Base-by-base conservation (phyloP, 37 sponge, comb jelly and placozoan species). In the Corticium candelabrum region DNA sequence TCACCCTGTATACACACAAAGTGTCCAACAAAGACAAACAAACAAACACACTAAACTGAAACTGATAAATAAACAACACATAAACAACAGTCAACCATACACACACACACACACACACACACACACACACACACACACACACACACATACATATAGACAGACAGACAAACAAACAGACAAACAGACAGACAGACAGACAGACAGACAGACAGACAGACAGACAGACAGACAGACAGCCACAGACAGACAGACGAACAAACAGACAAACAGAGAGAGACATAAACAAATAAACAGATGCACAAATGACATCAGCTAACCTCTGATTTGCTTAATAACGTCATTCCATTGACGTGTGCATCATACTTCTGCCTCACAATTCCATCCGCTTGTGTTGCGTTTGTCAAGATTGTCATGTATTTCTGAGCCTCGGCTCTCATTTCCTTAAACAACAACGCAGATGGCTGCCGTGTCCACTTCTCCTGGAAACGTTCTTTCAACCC, bases 381-480 rank as follows among this genome's bases (percentile, higher is more conserved):
- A 71, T 94, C 95, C 37, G 95, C 95, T n/a, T 70, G 50, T 7
- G 75, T 71, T 27, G 93, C 93, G 27, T 76, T 86, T 41, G 77
- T 72, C 40, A 91, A 77, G 68, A 91, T 83, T 1, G 71, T 40
- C 74, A 85, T 37, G 57, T 56, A 89, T 77, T 89, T 89, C 35
- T 3, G 73, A 1, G 81, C 71, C 84, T 83, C 91, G 38, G 82
- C 84, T 36, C 93, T 67, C 34, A 93, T 78, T 35, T 57, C 71
- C 37, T 86, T 83, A n/a, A 87, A 89, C 34, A 96, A 84, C 36
- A 90, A 72, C 62, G 41, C 77, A 0, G 93, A 93, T 30, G 88
- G 68, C 27, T 84, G 87, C 75, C 97, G 78, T 34, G 68, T 84
- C 97, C 97, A 96, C 41, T 90, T 88, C 5, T 85, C 90, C 72